phyloP scores from a whole-genome alignment of 2,888 invertebrate species.

The Quadroppia sp. region DNA sequence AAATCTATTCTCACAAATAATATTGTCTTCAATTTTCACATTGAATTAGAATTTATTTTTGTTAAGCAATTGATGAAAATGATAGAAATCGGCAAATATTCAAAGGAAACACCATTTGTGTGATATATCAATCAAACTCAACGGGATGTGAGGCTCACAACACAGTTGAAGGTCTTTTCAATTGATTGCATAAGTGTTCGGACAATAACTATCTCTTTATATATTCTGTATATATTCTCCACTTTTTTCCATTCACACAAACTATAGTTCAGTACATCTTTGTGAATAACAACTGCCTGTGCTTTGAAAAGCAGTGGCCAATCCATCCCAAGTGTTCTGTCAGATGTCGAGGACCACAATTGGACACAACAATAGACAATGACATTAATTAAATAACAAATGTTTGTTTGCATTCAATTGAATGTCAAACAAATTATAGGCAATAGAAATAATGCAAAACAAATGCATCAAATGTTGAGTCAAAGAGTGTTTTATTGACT shows the following conservation, averaged over 20 bases:
- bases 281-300: not conserved
- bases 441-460: too few species aligned
- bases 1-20: too few species aligned
- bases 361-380: conserved; percentile 1
- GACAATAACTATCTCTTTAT: not conserved
- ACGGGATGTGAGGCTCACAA: not conserved
- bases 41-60: too few species aligned
- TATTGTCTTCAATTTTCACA: not conserved
- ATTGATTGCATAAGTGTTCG: conserved; percentile 11
- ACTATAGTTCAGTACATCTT: too few species aligned
- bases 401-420: too few species aligned
- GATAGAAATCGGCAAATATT: not conserved
- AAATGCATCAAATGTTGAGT: too few species aligned
- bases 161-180: conserved; percentile 21
- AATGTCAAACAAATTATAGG: too few species aligned
- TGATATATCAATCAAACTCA: not conserved
- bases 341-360: not conserved
- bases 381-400: not conserved
- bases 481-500: too few species aligned
- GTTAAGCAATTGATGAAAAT: too few species aligned
- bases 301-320: not conserved
- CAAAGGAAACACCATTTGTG: conserved; percentile 2
- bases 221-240: not conserved
- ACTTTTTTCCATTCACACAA: too few species aligned
- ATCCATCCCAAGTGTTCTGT: not conserved